Evolutionary conservation across 2,113 vertebrate species (phyloP).

Genomic region (Pungitius pungitius): DNA sequence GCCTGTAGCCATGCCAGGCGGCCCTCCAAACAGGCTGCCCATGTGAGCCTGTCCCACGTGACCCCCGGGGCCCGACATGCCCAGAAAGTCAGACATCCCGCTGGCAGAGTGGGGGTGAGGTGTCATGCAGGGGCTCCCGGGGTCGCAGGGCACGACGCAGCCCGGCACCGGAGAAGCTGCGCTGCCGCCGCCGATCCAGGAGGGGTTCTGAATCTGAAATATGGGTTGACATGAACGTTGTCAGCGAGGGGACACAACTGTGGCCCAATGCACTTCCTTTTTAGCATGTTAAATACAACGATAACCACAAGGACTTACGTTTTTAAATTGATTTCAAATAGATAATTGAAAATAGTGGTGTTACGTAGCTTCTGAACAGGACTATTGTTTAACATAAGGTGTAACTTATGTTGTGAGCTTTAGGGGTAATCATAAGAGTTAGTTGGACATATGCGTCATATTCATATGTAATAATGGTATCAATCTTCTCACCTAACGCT

Average conservation of each 20-base stretch:
- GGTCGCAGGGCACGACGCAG: constrained; percentile 95
- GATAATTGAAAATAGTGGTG: too few relatives aligned
- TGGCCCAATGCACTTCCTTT: neutral
- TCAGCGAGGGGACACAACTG: neutral
- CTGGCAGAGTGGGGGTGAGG: constrained; percentile 91
- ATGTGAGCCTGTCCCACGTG: constrained; percentile 96
- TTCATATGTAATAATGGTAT: neutral
- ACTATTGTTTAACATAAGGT: neutral
- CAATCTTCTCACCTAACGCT: neutral
- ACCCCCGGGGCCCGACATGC: constrained; percentile 83
- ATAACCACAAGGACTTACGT: neutral
- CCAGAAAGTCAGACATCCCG: constrained; percentile 92
- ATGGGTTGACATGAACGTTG: neutral
- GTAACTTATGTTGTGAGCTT: neutral
- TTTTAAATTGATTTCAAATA: neutral
- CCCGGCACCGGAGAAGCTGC: constrained; percentile 91
- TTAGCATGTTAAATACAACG: neutral
- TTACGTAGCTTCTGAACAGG: neutral
- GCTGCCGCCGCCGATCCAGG: constrained; percentile 92
- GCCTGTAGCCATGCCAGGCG: constrained; percentile 85
- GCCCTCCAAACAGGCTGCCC: constrained; percentile 90
- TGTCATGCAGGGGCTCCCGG: constrained; percentile 95
- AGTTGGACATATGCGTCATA: neutral
- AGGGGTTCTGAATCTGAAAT: constrained; percentile 96
- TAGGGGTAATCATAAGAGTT: neutral